Evolutionary conservation across 2,888 invertebrate species (phyloP).

Genomic region (Hybos culiciformis): DNA sequence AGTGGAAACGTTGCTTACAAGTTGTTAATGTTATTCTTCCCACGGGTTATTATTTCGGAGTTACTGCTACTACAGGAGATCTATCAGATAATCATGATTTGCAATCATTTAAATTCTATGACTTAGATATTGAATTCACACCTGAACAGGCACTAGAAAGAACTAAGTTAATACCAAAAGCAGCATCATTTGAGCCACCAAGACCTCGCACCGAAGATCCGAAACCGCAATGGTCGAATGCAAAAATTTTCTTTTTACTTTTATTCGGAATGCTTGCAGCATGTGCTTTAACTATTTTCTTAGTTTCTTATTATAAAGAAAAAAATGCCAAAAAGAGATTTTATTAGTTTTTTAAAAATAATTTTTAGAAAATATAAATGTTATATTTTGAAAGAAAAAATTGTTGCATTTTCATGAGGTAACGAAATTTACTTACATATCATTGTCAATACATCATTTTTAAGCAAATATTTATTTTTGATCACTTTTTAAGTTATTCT

Average conservation of each 20-base stretch:
- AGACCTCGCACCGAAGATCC: slow-evolving; percentile 82
- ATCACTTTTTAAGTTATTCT: too few species aligned
- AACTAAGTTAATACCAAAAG: slow-evolving; percentile 74
- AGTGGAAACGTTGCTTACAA: slow-evolving; percentile 87
- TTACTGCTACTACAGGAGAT: slow-evolving; percentile 94
- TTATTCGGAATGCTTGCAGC: slow-evolving; percentile 70
- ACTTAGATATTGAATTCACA: slow-evolving; percentile 63
- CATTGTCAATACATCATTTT: too few species aligned
- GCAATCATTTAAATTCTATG: slow-evolving; percentile 79
- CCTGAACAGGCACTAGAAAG: slow-evolving; percentile 42
- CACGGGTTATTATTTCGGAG: slow-evolving; percentile 88
- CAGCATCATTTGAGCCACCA: slow-evolving; percentile 79
- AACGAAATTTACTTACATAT: too few species aligned
- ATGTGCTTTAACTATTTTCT: slow-evolving; percentile 71
- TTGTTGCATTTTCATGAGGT: too few species aligned
- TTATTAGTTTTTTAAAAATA: slow-evolving; percentile 28
- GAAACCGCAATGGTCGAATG: slow-evolving; percentile 76
- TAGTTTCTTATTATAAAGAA: slow-evolving; percentile 87
- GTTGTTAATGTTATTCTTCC: slow-evolving; percentile 84
- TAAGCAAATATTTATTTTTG: too few species aligned
- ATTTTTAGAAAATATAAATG: not conserved
- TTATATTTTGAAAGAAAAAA: too few species aligned
- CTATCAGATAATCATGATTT: slow-evolving; percentile 94
- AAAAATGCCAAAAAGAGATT: slow-evolving; percentile 77
- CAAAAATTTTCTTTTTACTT: slow-evolving; percentile 81